A percentile compares a stretch with the other conserved stretches of the same genome.
Evolutionary conservation across 2,888 invertebrate genomes (phyloP).

Genomic region (Heliconius ethilla): DNA sequence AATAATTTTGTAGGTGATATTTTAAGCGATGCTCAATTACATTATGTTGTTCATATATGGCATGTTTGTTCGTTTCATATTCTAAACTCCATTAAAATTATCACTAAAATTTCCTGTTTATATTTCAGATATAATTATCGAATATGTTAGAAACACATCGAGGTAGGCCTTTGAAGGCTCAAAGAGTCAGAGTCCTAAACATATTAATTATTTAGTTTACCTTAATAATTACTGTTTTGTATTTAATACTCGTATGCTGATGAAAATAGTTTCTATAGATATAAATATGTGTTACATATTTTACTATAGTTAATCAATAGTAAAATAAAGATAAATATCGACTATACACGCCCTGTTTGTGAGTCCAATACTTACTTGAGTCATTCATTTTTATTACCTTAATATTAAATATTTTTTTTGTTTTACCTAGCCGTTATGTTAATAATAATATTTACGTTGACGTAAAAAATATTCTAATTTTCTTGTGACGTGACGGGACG

Average conservation of each 20-base stretch:
- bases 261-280: not conserved
- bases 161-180: slow-evolving; percentile 6
- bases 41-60: too few species aligned
- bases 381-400: too few species aligned
- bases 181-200: not conserved
- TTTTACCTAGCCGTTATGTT: too few species aligned
- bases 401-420: too few species aligned
- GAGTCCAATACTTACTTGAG: too few species aligned
- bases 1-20: too few species aligned
- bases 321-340: too few species aligned
- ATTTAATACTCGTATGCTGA: slow-evolving; percentile 2
- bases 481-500: too few species aligned
- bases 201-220: not conserved
- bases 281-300: not conserved
- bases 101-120: not conserved
- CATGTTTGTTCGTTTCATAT: not conserved
- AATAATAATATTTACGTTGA: too few species aligned
- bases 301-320: not conserved
- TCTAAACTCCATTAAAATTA: not conserved
- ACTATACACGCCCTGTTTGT: too few species aligned
- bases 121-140: not conserved
- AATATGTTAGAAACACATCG: slow-evolving; percentile 3
- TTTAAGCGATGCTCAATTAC: too few species aligned
- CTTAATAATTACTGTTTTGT: slow-evolving; percentile 18
- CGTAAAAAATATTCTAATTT: too few species aligned